Evolutionary conservation across 2,888 invertebrate genomes (phyloP), one percentile per base, ranked within the genome.

Genomic region (Orthosia cruda): DNA sequence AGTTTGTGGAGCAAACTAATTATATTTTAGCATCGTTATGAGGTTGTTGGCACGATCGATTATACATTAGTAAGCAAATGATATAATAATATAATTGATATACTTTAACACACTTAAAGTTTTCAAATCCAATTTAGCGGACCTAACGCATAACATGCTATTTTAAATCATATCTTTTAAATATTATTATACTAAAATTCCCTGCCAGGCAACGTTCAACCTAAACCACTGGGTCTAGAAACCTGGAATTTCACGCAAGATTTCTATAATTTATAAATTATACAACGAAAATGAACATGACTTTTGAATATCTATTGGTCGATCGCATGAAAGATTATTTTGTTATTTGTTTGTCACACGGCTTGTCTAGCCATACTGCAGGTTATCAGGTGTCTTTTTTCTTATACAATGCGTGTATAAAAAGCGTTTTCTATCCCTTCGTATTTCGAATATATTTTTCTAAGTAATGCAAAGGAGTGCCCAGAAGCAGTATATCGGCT

Each of bases 1-100:
- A 49, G 13, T 72, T 64, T 59, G 20, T 74, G 68, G 63, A 74
- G 15, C 58, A 47, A 80, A 47, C 18, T 68, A 1, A 81, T 81
- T 69, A 81, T 59, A 52, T 73, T 64, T 13, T 15, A n/a, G 49
- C n/a, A 18, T 15, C 57, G 0, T 32, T 26, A 57, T 78, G 16
- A 65, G 54, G 3, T n/a, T 16, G 7, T 55, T 68, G 15, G 65
- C 49, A 76, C 40, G 49, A 52, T 66, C 26, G 26, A 3, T 3
- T 7, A 18, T 16, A 58, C 11, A 15, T 59, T 26, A 50, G 12
- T 52, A 54, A 47, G 2, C 26, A 12, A 32, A 52, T 9, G 0
- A 3, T 40, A 3, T 26, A 26, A 26, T 26, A 26, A 26, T 15
- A 52, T 71, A 15, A 55, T 73, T 54, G 15, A 12, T 23, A 12